Conservation (phyloP, 30 jellyfish, hydroid and myxozoan species). For the Aurelia aurita region DNA sequence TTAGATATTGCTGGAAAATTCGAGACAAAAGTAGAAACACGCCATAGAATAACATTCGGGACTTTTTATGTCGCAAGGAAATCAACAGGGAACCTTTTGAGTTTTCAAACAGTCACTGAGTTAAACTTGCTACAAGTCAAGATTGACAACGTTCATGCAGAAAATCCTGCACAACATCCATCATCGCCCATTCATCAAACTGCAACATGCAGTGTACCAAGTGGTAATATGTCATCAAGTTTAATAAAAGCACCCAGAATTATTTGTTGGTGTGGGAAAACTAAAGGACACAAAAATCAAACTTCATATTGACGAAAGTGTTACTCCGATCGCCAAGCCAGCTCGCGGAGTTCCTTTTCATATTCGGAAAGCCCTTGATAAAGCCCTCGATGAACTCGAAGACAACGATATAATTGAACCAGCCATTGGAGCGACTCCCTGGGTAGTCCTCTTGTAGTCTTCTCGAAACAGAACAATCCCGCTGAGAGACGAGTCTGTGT, state of each 20-base stretch:
- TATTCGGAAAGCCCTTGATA: background rate
- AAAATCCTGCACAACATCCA: background rate
- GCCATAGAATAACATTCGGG: background rate
- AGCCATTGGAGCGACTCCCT: background rate
- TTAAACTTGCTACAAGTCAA: background rate
- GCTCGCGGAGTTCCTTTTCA: slow-evolving; percentile 3
- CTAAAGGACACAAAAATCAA: background rate
- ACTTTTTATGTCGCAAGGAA: slow-evolving; percentile 6
- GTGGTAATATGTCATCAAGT: background rate
- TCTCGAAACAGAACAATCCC: slow-evolving; percentile 1
- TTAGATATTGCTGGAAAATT: slow-evolving; percentile 3
- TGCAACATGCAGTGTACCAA: background rate
- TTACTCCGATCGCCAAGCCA: slow-evolving; percentile 10
- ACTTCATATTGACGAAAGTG: background rate
- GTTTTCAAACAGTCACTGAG: background rate
- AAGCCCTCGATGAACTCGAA: slow-evolving; percentile 16
- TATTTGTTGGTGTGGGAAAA: slow-evolving; percentile 3
- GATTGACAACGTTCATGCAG: background rate
- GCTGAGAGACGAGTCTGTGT: background rate
- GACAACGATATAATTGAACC: background rate
- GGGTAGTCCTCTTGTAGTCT: no score
- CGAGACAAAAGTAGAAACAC: slow-evolving; percentile 6
- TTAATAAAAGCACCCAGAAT: background rate
- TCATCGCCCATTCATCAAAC: background rate
- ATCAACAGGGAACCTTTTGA: background rate